Percentiles rank a stretch among this genome's conserved stretches.
These are phyloP conservation scores for Hydrotaea cyrtoneurina DNA, from an alignment of 2,888 invertebrate genomes.

Conservation along the genomic window DNA sequence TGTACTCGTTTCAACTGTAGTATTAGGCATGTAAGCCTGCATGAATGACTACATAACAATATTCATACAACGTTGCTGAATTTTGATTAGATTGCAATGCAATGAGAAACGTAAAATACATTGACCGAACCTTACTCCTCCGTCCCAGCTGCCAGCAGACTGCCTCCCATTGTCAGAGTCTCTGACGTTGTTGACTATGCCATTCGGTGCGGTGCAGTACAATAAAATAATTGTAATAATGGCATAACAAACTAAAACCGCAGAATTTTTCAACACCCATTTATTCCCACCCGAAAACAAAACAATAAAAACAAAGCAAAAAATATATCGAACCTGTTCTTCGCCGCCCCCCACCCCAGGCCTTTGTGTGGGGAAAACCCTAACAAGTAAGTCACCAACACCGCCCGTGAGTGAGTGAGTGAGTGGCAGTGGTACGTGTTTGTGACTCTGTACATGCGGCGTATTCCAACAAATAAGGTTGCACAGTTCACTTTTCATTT, in stretches of 20 bases:
- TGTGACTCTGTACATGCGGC: not conserved
- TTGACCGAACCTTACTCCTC: not conserved
- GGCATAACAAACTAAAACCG: constrained; percentile 37
- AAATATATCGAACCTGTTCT: no score
- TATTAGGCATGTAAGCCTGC: not conserved
- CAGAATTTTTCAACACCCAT: constrained; percentile 56
- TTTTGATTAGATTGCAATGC: constrained; percentile 66
- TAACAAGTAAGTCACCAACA: no score
- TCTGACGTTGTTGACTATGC: not conserved
- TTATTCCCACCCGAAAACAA: no score
- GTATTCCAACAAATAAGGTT: not conserved
- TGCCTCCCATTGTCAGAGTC: not conserved
- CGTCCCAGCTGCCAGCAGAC: not conserved
- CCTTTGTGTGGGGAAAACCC: no score
- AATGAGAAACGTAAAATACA: constrained; percentile 34
- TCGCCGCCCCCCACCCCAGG: constrained; percentile 28
- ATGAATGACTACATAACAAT: constrained; percentile 5
- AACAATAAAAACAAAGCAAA: no score
- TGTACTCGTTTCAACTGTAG: not conserved
- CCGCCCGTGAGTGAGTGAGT: no score
- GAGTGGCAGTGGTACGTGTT: not conserved
- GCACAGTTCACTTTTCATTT: constrained; percentile 42
- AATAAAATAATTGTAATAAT: constrained; percentile 41
- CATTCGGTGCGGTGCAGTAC: not conserved
- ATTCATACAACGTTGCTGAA: constrained; percentile 64